Evolutionary conservation across 1,140 invertebrate species (phyloP).

Genomic region (Sminthurides bifidus): DNA sequence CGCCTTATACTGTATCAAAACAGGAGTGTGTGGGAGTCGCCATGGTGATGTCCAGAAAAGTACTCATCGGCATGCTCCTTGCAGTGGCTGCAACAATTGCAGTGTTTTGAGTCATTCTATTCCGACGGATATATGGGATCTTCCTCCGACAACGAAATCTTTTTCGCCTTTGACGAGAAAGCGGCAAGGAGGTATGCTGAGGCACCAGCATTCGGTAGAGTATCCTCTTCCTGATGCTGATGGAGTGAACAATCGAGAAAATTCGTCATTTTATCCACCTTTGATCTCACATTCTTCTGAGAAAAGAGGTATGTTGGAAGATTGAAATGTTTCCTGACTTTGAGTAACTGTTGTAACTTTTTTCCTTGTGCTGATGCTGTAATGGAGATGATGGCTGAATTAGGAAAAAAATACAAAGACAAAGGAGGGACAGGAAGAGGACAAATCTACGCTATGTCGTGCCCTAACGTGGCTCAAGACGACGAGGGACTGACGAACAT

Average conservation of each 20-base stretch:
- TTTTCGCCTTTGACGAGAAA: constrained; percentile 18
- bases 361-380: not conserved
- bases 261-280: not conserved
- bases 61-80: not conserved
- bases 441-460: constrained; percentile 29
- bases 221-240: not conserved
- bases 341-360: too few relatives aligned
- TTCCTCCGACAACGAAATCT: constrained; percentile 19
- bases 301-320: not conserved
- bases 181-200: constrained; percentile 3
- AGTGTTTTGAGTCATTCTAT: constrained; percentile 23
- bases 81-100: constrained; percentile 8
- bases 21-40: not conserved
- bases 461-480: constrained; percentile 25
- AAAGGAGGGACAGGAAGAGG: constrained; percentile 9
- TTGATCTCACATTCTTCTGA: not conserved
- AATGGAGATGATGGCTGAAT: constrained; percentile 21
- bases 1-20: constrained; percentile 23
- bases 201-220: constrained; percentile 4
- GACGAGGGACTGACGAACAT: too few relatives aligned
- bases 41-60: not conserved
- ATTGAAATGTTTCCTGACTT: too few relatives aligned
- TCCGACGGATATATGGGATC: constrained; percentile 28
- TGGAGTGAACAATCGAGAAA: constrained; percentile 10
- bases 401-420: constrained; percentile 6